Base-by-base conservation (phyloP, 2,888 invertebrate species). In the Acrobasis consociella region DNA sequence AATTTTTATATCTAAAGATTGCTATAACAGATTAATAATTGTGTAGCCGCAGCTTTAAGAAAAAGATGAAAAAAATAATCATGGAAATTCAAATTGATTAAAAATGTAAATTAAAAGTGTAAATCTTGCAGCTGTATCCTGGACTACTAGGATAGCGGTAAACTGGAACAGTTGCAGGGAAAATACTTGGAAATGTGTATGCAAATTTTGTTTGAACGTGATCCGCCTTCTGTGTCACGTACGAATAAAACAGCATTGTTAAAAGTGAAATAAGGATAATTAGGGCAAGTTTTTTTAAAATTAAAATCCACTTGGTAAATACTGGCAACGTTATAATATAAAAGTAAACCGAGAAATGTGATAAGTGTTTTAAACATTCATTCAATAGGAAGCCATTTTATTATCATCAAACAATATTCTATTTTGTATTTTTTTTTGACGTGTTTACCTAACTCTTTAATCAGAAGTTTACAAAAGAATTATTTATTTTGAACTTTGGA, bases 101-200 rank as follows among this genome's bases (percentile, higher is more conserved):
- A 42, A 39, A n/a, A n/a, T n/a, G 1, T 13, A 9, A 46, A n/a
- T 11, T n/a, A 13, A 13, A 5, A 11, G 10, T 46, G 11, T 13
- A 46, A 13, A 13, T 46, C 3, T 13, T 46, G n/a, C 46, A 46
- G 7, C n/a, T 46, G 31, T 8, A 22, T 31, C 11, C 39, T 15
- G 13, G 42, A 46, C 31, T 17, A 17, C 13, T 22, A n/a, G 39
- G 16, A 15, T n/a, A n/a, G n/a, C 16, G 42, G 46, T 46, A 16
- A 11, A 31, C 53, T 61, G 5, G 22, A 61, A 42, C 22, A 53
- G 37, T 61, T 15, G 31, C 51, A 60, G 39, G 52, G 37, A 52
- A 61, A 61, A 53, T 60, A 60, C 51, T 61, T 46, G 46, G 42
- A 53, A 61, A 46, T 53, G 49, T 53, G 46, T 61, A 62, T 50